Evolutionary conservation across 1,140 invertebrate species (phyloP).

Genomic region (Drosophila neocordata): DNA sequence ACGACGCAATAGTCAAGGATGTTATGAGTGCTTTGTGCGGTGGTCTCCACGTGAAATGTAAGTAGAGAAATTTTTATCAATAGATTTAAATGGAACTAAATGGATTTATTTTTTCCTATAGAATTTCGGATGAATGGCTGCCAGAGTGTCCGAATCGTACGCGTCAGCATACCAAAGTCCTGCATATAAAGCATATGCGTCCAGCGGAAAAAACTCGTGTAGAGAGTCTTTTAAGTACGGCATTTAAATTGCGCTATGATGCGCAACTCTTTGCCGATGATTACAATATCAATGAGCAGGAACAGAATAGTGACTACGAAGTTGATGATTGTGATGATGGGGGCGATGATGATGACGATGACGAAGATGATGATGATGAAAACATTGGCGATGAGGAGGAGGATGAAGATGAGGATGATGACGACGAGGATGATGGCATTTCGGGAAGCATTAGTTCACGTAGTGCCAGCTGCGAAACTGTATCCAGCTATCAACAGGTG

Average conservation of each 20-base stretch:
- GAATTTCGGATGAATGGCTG: conserved; percentile 80
- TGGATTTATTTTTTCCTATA: conserved; percentile 1
- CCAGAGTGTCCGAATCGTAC: conserved; percentile 62
- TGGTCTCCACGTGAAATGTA: conserved; percentile 82
- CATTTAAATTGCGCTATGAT: conserved; percentile 72
- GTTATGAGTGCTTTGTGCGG: conserved; percentile 71
- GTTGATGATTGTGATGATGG: conserved; percentile 45
- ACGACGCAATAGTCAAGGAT: conserved; percentile 61
- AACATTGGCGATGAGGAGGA: conserved; percentile 16
- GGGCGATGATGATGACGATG: conserved; percentile 17
- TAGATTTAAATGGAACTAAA: neutral
- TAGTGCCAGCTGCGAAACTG: conserved; percentile 61
- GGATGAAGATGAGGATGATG: conserved; percentile 41
- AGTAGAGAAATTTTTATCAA: conserved; percentile 9
- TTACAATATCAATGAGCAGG: conserved; percentile 59
- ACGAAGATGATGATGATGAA: conserved; percentile 3
- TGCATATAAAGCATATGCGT: conserved; percentile 79
- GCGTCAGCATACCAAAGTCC: conserved; percentile 67
- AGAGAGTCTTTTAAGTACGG: conserved; percentile 70
- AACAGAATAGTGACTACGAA: conserved; percentile 30
- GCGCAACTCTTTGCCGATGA: conserved; percentile 73
- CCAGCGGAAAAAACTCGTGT: conserved; percentile 74
- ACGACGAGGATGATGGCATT: conserved; percentile 59
- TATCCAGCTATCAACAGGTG: conserved; percentile 78
- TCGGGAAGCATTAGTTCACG: conserved; percentile 46